phyloP scores from a whole-genome alignment of 2,797 vertebrate species.

The Limnodromus scolopaceus region DNA sequence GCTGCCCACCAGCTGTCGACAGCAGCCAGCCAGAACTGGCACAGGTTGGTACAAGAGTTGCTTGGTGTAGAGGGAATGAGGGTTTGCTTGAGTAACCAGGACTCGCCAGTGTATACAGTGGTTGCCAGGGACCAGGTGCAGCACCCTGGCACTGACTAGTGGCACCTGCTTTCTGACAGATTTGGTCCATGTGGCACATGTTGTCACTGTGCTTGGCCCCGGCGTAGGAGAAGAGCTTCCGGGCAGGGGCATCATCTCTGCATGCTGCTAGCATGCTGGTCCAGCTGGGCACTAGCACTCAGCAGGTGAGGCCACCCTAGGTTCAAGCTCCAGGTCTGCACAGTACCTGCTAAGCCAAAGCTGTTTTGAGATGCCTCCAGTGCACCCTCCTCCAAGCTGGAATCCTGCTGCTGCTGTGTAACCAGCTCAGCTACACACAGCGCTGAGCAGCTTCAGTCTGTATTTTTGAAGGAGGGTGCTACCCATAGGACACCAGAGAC shows the following conservation, averaged over 20 bases:
- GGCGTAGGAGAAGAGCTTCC: neutral
- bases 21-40: neutral
- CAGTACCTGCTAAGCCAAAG: neutral
- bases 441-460: neutral
- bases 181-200: neutral
- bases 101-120: accelerated
- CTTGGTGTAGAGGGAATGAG: neutral
- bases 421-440: neutral
- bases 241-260: neutral
- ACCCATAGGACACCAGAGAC: accelerated
- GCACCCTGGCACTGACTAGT: neutral
- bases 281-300: neutral
- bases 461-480: neutral
- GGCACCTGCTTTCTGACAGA: neutral
- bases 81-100: neutral
- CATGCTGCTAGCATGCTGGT: neutral
- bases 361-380: accelerated
- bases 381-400: accelerated
- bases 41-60: accelerated
- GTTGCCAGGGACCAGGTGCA: neutral
- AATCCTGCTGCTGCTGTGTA: neutral
- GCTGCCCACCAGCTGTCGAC: neutral
- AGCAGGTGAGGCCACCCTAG: neutral
- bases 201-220: neutral
- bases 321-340: neutral